Evolutionary conservation across 2,113 vertebrate species (phyloP), one percentile per base, ranked within the genome.

Genomic region (Misgurnus anguillicaudatus): DNA sequence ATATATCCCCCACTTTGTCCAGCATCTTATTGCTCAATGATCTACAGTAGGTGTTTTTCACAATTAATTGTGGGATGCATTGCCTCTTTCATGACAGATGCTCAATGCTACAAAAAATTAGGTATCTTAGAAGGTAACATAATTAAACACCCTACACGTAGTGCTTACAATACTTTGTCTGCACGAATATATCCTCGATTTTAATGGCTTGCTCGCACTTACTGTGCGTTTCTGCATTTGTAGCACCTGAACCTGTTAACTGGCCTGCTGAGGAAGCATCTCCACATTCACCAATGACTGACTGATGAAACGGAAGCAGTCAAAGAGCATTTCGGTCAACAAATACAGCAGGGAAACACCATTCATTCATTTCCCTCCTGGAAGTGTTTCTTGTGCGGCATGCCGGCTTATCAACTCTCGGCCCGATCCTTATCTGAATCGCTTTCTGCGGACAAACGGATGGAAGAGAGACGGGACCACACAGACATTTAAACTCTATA

Each of bases 351-450:
- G 72, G 60, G 80, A 69, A 75, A 47, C 70, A 61, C 63, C 70
- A 31, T 31, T 31, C 79, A 72, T 79, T 84, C 76, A 84, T 55
- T 79, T 74, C 74, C 60, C 61, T 48, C 55, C 11, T 63, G 19
- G 21, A 57, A 74, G 70, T 41, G 53, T 17, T 42, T 77, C 63
- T 64, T 62, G 75, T 72, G 45, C 57, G n/a, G 51, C 73, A 42
- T 19, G 36, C 63, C 79, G 65, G 76, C 64, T 82, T 84, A 82
- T 79, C 71, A 69, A 47, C 63, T 48, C 63, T 76, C 79, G 79
- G 83, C 31, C 71, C 60, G 78, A 68, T 65, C 75, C 83, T 81
- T 82, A 84, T 82, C 83, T 58, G 48, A 41, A 67, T 58, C 61
- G n/a, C n/a, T 39, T 58, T 21, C 73, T 75, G 60, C 36, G 64